A percentile compares a stretch with the other conserved stretches of the same genome.
Evolutionary conservation across 2,888 invertebrate genomes (phyloP).

Genomic region (Lottia scabra): DNA sequence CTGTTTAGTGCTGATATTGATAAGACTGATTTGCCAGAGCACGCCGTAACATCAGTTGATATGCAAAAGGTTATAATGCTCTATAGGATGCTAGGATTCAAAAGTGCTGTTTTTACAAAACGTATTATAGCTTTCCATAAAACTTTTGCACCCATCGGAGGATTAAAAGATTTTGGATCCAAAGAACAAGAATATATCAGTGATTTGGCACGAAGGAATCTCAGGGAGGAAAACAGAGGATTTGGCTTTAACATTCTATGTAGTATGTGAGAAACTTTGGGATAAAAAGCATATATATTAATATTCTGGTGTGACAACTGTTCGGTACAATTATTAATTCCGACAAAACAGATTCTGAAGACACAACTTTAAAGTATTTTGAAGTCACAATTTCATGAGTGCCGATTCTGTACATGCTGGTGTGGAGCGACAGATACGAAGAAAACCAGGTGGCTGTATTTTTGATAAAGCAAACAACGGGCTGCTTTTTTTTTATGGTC

Average conservation of each 20-base stretch:
- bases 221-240: neutral
- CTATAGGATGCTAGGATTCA: neutral
- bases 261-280: neutral
- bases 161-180: neutral
- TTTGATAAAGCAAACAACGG: constrained; percentile 1
- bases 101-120: neutral
- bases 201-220: neutral
- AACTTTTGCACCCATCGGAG: neutral
- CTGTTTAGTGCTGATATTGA: no score
- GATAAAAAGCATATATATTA: neutral
- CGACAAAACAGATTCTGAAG: neutral
- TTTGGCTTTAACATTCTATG: neutral
- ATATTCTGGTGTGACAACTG: neutral
- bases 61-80: neutral
- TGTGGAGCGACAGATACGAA: constrained; percentile 12
- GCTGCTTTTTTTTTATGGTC: neutral
- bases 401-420: constrained; percentile 11
- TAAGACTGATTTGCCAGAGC: no score
- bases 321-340: constrained; percentile 3
- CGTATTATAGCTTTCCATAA: neutral
- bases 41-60: neutral
- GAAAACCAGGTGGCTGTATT: neutral
- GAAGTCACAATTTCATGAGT: no score
- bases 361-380: constrained; percentile 12
- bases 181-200: neutral